Conservation (phyloP, 92 coral and sea anemone species). For the Zoanthus gigantus region DNA sequence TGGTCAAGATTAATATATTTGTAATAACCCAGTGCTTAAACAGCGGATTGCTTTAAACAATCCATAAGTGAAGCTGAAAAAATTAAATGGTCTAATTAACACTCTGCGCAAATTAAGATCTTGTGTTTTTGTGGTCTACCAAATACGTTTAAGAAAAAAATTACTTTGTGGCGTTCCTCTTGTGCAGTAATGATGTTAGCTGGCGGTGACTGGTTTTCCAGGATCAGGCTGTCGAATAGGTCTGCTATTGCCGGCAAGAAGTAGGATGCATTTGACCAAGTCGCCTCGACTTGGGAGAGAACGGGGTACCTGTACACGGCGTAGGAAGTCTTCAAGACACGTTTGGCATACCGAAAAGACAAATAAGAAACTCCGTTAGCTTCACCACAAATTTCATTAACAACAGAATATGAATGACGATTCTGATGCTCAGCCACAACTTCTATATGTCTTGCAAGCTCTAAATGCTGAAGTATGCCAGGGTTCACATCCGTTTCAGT, state of each 20-base stretch:
- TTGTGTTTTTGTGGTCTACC: neutral
- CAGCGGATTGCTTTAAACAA: neutral
- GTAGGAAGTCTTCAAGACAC: neutral
- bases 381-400: constrained; percentile 24
- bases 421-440: constrained; percentile 8
- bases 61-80: neutral
- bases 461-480: constrained; percentile 5
- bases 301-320: neutral
- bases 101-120: neutral
- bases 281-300: constrained; percentile 2
- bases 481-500: neutral
- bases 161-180: neutral
- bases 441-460: constrained; percentile 16
- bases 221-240: neutral
- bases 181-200: neutral
- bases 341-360: constrained; percentile 3
- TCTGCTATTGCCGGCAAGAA: neutral
- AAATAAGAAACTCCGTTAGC: neutral
- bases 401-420: constrained; percentile 21
- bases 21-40: neutral
- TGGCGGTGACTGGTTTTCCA: neutral
- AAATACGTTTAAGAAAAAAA: neutral
- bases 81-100: neutral
- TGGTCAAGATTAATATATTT: constrained; percentile 1
- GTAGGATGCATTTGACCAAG: neutral